Evolutionary conservation across 1,140 invertebrate genomes (phyloP).

Genomic region (Drosophila tsacasi): DNA sequence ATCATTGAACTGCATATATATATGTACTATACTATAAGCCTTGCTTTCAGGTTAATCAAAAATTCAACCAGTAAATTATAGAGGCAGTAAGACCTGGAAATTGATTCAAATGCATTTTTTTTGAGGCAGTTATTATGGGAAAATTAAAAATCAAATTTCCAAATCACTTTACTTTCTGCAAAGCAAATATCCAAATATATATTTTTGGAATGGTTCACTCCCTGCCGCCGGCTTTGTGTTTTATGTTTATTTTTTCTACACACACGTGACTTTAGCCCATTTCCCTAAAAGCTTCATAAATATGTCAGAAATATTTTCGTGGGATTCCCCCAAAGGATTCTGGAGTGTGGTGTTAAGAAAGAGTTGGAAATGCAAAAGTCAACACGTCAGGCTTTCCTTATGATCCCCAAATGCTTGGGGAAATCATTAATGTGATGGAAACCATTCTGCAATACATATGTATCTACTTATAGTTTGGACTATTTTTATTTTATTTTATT

Average conservation of each 20-base stretch:
- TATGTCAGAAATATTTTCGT: slow-evolving; percentile 15
- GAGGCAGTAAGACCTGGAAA: background rate
- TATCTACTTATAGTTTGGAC: background rate
- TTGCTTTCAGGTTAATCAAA: slow-evolving; percentile 25
- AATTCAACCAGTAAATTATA: slow-evolving; percentile 6
- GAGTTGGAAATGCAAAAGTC: slow-evolving; percentile 15
- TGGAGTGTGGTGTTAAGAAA: slow-evolving; percentile 7
- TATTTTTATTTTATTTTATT: slow-evolving; percentile 1
- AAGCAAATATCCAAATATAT: background rate
- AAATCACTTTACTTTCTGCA: background rate
- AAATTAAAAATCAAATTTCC: background rate
- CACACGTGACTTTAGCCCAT: background rate
- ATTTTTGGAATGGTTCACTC: background rate
- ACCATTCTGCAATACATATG: background rate
- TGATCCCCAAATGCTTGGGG: slow-evolving; percentile 21
- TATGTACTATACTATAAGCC: background rate
- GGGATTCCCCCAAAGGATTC: slow-evolving; percentile 15
- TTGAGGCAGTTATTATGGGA: background rate
- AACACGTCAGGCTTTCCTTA: slow-evolving; percentile 18
- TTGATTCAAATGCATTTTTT: background rate
- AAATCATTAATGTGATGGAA: slow-evolving; percentile 29
- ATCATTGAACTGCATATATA: slow-evolving; percentile 27
- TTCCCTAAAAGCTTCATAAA: slow-evolving; percentile 38
- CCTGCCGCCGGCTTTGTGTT: background rate
- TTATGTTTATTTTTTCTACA: background rate